Conservation (phyloP, 2,888 invertebrate species). For the Blera fallax region DNA sequence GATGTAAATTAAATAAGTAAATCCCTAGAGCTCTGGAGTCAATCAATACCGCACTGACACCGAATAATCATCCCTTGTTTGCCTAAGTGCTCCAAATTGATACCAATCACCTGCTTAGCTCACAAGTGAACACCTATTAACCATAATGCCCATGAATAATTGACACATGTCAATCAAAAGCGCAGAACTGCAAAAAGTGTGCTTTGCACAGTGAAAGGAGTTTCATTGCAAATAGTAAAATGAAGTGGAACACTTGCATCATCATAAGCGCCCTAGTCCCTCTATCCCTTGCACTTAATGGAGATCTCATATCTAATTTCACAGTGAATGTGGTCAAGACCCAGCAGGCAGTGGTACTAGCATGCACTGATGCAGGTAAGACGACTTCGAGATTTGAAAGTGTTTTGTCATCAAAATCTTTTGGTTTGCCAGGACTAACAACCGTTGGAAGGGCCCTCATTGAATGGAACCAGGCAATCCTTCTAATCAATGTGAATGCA, state of each 20-base stretch:
- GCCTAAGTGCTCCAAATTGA: conserved; percentile 9
- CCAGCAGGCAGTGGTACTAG: conserved; percentile 75
- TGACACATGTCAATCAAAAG: conserved; percentile 47
- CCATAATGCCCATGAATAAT: conserved; percentile 28
- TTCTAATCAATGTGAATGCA: conserved; percentile 70
- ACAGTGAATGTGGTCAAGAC: conserved; percentile 74
- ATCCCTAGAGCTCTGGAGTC: too few relatives aligned
- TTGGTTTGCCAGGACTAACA: not conserved
- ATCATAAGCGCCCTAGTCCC: not conserved
- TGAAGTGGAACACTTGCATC: not conserved
- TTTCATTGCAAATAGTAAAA: not conserved
- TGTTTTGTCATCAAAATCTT: not conserved
- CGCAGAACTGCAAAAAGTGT: not conserved
- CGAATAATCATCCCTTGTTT: not conserved
- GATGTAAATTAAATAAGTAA: too few relatives aligned
- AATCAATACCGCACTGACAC: too few relatives aligned
- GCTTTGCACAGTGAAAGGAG: not conserved
- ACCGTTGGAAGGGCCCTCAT: conserved; percentile 57
- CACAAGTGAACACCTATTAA: not conserved
- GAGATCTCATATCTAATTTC: conserved; percentile 73
- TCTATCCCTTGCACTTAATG: conserved; percentile 30
- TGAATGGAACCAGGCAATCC: conserved; percentile 73
- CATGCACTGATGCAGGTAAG: conserved; percentile 75
- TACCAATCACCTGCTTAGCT: too few relatives aligned
- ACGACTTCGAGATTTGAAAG: not conserved